A percentile compares a stretch with the other conserved stretches of the same genome.
These are phyloP conservation scores for Malurus leucopterus DNA, from an alignment of 2,797 vertebrate species.

Conservation along the genomic window DNA sequence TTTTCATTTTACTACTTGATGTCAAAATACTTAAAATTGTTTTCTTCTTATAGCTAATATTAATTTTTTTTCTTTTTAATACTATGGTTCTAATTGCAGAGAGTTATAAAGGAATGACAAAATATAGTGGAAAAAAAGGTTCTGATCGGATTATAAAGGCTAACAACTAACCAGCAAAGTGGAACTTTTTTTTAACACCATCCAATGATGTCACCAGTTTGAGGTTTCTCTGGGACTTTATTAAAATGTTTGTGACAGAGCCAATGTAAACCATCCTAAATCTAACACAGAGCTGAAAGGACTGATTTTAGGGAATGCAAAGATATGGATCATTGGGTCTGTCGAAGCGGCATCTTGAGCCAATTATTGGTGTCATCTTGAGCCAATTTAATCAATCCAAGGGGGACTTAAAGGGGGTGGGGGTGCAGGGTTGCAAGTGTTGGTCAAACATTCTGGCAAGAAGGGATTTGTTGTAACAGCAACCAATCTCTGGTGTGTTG, in stretches of 20 bases:
- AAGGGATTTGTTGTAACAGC: constrained; percentile 63
- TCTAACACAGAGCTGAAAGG: constrained; percentile 91
- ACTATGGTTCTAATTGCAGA: constrained; percentile 62
- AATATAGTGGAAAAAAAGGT: constrained; percentile 41
- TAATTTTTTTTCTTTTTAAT: constrained; percentile 54
- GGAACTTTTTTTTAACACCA: constrained; percentile 85
- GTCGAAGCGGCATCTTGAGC: constrained; percentile 92
- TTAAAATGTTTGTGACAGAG: constrained; percentile 92
- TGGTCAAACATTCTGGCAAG: constrained; percentile 92
- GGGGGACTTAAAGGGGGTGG: constrained; percentile 75
- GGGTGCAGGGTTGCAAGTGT: constrained; percentile 83
- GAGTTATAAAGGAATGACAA: constrained; percentile 68
- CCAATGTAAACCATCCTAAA: constrained; percentile 98
- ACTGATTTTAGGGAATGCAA: constrained; percentile 87
- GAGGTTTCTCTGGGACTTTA: constrained; percentile 90
- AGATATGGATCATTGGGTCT: constrained; percentile 97
- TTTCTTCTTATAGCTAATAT: constrained; percentile 63
- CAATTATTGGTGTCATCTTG: constrained; percentile 99
- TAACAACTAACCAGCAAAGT: constrained; percentile 85
- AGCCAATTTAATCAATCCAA: constrained; percentile 99
- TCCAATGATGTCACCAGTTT: constrained; percentile 94
- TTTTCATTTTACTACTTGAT: constrained; percentile 70
- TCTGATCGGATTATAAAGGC: constrained; percentile 66
- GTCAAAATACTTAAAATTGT: constrained; percentile 72
- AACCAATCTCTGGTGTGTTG: constrained; percentile 32